Evolutionary conservation across 2,888 invertebrate genomes (phyloP).

Genomic region (Eupithecia subfuscata): DNA sequence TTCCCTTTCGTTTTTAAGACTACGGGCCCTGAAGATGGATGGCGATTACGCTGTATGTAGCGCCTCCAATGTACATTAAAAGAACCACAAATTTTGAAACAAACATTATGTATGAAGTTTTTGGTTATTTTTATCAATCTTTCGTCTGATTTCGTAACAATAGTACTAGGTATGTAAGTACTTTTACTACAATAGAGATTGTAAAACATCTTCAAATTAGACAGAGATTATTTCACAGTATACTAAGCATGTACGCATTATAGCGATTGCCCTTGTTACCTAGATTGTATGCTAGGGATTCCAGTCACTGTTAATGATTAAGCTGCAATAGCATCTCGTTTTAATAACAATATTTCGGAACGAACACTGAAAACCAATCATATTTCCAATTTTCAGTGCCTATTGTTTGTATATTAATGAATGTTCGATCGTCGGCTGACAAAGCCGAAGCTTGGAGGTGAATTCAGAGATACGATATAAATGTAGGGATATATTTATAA

Average conservation of each 20-base stretch:
- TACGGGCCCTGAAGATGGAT: not conserved
- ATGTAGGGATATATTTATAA: constrained; percentile 68
- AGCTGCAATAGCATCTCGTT: constrained; percentile 58
- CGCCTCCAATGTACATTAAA: not conserved
- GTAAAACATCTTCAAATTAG: not conserved
- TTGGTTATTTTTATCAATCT: not conserved
- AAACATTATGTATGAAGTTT: not conserved
- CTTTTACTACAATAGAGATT: constrained; percentile 16
- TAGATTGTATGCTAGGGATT: constrained; percentile 67
- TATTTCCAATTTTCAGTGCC: constrained; percentile 72
- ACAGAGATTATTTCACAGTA: constrained; percentile 40
- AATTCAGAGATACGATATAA: constrained; percentile 78
- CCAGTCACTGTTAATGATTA: constrained; percentile 66
- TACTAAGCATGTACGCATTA: constrained; percentile 30
- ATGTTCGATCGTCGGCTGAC: constrained; percentile 56
- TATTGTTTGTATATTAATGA: constrained; percentile 68
- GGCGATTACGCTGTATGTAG: not conserved
- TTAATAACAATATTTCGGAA: constrained; percentile 47
- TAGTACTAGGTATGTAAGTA: not conserved
- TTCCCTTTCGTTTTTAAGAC: too few species aligned
- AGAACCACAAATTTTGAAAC: not conserved
- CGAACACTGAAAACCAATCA: constrained; percentile 57
- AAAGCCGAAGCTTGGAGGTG: constrained; percentile 48
- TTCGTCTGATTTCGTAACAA: not conserved
- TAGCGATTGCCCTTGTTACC: constrained; percentile 50